Base-by-base conservation (phyloP, 2,888 invertebrate genomes). In the Eristalis intricaria region DNA sequence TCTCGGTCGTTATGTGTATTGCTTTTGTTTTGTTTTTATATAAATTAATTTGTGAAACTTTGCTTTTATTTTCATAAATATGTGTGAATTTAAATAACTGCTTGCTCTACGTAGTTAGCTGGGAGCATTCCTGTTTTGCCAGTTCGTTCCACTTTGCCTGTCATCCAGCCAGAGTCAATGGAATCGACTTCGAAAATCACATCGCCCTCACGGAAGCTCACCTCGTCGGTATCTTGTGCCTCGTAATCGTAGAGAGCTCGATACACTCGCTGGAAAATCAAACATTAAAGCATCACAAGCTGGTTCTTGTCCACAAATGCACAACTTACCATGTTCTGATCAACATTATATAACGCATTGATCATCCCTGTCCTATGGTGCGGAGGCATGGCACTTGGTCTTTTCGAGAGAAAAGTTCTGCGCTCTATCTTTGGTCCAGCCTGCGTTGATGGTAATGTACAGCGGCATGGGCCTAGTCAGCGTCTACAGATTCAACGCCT, bases 121-220 rank as follows among this genome's bases (percentile, higher is more conserved):
- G 99, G 99, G 91, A 99, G 94, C 99, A 99, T 99, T 90, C 99
- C 99, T 89, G 97, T 96, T 93, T 97, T 96, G 50, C 98, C 98
- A 0, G 98, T 98, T 90, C 99, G 96, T 90, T 98, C 96, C 73
- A 99, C 98, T 78, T 97, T 96, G 1, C 99, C 99, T 1, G 98
- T 98, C 99, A 99, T 99, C 99, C 99, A 99, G 78, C 99, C 99
- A 79, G 97, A 97, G 93, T 99, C 99, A 89, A 99, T 98, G 32
- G 97, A 96, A 88, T 97, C 97, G 91, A 98, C 98, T 94, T 99
- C 97, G 70, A 98, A 96, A 91, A 99, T 98, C 87, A 98, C 94
- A 93, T 99, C 98, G 13, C 98, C 98, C 92, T 98, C 98, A 89
- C 95, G 95, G 94, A 99, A 99, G 89, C 98, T 98, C 90, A 97